phyloP scores from a whole-genome alignment of 2,113 vertebrate genomes.

The Tor tambroides region DNA sequence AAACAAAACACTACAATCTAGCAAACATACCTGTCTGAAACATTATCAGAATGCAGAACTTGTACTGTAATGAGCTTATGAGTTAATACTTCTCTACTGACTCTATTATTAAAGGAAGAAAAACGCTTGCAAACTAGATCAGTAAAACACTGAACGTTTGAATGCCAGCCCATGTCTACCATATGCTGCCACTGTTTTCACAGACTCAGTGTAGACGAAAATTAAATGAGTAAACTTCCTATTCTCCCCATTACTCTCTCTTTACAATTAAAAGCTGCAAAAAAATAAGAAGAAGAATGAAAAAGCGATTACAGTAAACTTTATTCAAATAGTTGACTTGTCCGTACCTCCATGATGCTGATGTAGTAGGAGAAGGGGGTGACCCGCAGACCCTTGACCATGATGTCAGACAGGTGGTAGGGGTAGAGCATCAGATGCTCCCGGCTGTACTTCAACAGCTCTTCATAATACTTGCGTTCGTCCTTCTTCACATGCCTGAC shows the following conservation, averaged over 20 bases:
- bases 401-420: constrained; percentile 97
- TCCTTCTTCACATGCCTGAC: constrained; percentile 98
- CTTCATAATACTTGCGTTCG: constrained; percentile 96
- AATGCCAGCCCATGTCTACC: constrained; percentile 12
- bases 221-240: neutral
- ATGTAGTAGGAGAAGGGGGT: constrained; percentile 98
- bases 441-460: constrained; percentile 94
- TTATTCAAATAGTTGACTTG: neutral
- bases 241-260: neutral
- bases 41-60: constrained; percentile 8
- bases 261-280: neutral
- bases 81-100: neutral
- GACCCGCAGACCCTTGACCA: constrained; percentile 95
- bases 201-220: neutral
- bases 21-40: neutral
- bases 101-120: constrained; percentile 26
- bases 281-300: neutral
- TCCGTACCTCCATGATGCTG: constrained; percentile 96
- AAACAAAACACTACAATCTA: too few species aligned
- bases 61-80: neutral
- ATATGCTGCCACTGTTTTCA: constrained; percentile 31
- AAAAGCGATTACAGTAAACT: neutral
- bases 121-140: neutral
- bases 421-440: constrained; percentile 99
- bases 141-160: constrained; percentile 13